Percentiles rank a stretch among this genome's conserved stretches.
These are phyloP conservation scores for Heliconius erato DNA, from an alignment of 2,888 invertebrate genomes.

Conservation along the genomic window DNA sequence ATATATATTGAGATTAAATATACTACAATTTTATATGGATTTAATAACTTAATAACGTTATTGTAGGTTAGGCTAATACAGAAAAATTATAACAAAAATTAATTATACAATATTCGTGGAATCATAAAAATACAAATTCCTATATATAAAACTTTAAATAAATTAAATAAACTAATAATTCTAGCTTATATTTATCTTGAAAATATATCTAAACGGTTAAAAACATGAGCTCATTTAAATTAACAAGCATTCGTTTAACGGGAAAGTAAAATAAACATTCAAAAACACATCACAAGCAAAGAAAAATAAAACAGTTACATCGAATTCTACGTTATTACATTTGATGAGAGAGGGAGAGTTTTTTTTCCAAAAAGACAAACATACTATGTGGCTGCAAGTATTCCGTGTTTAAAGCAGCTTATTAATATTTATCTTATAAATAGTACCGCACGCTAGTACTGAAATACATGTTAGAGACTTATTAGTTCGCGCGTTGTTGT, in stretches of 20 bases:
- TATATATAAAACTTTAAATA: no score
- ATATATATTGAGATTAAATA: not conserved
- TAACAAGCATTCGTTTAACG: not conserved
- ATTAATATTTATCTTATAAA: slow-evolving; percentile 56
- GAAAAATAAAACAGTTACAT: not conserved
- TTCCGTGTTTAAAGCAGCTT: slow-evolving; percentile 61
- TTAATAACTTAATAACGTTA: not conserved
- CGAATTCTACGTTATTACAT: slow-evolving; percentile 1
- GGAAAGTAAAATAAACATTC: slow-evolving; percentile 1
- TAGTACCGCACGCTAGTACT: slow-evolving; percentile 44
- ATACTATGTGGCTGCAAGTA: slow-evolving; percentile 19
- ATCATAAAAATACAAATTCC: no score
- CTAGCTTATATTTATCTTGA: not conserved
- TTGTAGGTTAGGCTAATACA: not conserved
- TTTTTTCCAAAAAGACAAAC: slow-evolving; percentile 10
- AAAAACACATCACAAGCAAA: slow-evolving; percentile 4
- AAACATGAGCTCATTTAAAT: not conserved
- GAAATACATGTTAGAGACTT: slow-evolving; percentile 47
- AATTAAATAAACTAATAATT: not conserved
- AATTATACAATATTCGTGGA: no score
- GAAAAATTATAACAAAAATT: not conserved
- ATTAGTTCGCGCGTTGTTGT: slow-evolving; percentile 42
- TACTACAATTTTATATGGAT: no score
- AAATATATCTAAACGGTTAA: not conserved
- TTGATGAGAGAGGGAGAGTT: not conserved